A percentile compares a stretch with the other conserved stretches of the same genome.
These are phyloP conservation scores for Ptilodon capucinus DNA, from an alignment of 2,888 invertebrate genomes.

Conservation along the genomic window DNA sequence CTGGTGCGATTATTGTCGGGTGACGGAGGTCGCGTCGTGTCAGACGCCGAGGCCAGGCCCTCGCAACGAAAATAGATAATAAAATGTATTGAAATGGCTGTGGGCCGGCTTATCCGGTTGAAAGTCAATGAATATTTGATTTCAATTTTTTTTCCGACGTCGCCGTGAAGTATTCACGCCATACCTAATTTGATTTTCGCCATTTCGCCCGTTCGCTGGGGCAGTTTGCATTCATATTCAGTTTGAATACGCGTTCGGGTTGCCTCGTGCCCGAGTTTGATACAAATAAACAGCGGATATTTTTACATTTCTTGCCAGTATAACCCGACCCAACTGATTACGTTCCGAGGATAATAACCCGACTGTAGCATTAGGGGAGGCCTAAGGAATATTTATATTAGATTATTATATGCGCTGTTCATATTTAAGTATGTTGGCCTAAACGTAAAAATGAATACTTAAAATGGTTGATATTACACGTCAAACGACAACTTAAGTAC, in stretches of 20 bases:
- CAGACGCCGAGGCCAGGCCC: slow-evolving; percentile 45
- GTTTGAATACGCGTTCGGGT: slow-evolving; percentile 80
- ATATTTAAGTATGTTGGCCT: slow-evolving; percentile 30
- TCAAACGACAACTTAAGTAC: slow-evolving; percentile 10
- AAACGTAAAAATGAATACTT: slow-evolving; percentile 18
- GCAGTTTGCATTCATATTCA: slow-evolving; percentile 83
- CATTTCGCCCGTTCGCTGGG: slow-evolving; percentile 76
- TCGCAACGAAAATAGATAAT: slow-evolving; percentile 77
- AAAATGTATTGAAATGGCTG: slow-evolving; percentile 82
- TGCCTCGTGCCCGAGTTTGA: slow-evolving; percentile 76
- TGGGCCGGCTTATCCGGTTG: slow-evolving; percentile 81
- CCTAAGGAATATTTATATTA: slow-evolving; percentile 64
- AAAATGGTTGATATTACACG: slow-evolving; percentile 5
- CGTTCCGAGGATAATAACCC: slow-evolving; percentile 74
- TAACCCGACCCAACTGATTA: slow-evolving; percentile 81
- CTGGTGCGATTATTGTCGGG: slow-evolving; percentile 4
- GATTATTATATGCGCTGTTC: slow-evolving; percentile 52
- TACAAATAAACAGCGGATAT: slow-evolving; percentile 82
- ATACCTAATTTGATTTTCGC: slow-evolving; percentile 83
- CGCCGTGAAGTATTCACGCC: slow-evolving; percentile 82
- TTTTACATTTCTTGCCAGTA: slow-evolving; percentile 77
- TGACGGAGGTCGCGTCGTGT: slow-evolving; percentile 36
- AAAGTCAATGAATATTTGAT: slow-evolving; percentile 83
- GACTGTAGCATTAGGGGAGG: slow-evolving; percentile 54
- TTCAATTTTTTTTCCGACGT: slow-evolving; percentile 81